Percentiles rank a stretch among this genome's conserved stretches.
Evolutionary conservation across 2,888 invertebrate genomes (phyloP).

Genomic region (Lissocephala sabroskyi): DNA sequence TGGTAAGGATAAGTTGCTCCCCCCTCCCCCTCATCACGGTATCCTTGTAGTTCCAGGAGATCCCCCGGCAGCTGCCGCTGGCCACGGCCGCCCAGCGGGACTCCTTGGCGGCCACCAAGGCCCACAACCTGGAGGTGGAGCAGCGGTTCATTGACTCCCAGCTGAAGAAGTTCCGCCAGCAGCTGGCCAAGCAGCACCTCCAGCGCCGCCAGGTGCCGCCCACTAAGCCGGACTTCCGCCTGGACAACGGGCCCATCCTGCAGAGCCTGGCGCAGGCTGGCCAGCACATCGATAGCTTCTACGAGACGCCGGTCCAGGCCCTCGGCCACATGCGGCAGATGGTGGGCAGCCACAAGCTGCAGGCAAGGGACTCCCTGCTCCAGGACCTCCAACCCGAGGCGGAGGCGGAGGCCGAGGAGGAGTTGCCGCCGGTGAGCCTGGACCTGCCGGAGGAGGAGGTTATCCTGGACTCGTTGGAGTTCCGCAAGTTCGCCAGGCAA

Average conservation of each 20-base stretch:
- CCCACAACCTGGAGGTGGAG: constrained; percentile 69
- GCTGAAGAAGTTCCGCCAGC: constrained; percentile 67
- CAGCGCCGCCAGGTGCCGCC: constrained; percentile 33
- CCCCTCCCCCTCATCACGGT: neutral
- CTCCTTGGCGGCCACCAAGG: constrained; percentile 56
- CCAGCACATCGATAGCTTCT: constrained; percentile 65
- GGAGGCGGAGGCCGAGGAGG: constrained; percentile 13
- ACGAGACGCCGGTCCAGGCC: constrained; percentile 62
- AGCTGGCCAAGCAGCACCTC: constrained; percentile 54
- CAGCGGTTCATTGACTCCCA: constrained; percentile 68
- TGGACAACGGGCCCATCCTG: constrained; percentile 57
- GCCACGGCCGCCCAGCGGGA: constrained; percentile 56
- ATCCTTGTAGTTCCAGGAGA: constrained; percentile 54
- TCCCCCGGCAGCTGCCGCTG: constrained; percentile 50
- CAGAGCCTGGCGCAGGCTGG: constrained; percentile 59
- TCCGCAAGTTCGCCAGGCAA: constrained; percentile 31
- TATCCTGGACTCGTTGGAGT: constrained; percentile 22
- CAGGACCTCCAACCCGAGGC: constrained; percentile 36
- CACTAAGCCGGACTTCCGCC: constrained; percentile 44
- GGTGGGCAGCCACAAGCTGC: constrained; percentile 32
- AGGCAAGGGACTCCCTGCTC: constrained; percentile 34
- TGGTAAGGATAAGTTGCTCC: constrained; percentile 45
- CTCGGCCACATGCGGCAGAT: constrained; percentile 41
- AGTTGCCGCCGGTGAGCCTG: neutral
- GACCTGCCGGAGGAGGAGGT: too few relatives aligned